Percentiles rank a stretch among this genome's conserved stretches.
Evolutionary conservation across 35 echinoderm and acorn worm genomes (phyloP).

Genomic region (Stichopus chloronotus): DNA sequence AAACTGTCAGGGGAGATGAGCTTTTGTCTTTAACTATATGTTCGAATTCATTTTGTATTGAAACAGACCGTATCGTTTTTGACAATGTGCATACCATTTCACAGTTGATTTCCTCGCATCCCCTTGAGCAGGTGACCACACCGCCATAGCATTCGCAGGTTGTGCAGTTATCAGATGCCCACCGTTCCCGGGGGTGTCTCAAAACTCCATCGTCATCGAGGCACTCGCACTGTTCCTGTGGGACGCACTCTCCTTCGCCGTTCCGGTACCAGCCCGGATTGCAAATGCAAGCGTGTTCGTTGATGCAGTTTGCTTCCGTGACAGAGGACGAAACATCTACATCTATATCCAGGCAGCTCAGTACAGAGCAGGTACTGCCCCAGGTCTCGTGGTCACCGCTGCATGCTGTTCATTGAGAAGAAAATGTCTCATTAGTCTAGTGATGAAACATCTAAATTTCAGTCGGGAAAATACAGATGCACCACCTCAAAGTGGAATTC

Average conservation of each 20-base stretch:
- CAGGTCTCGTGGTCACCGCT: slow-evolving; percentile 72
- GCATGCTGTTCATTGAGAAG: slow-evolving; percentile 33
- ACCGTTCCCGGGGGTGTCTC: slow-evolving; percentile 45
- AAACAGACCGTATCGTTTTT: neutral
- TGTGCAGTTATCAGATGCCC: slow-evolving; percentile 63
- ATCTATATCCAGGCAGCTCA: slow-evolving; percentile 65
- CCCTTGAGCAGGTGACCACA: slow-evolving; percentile 51
- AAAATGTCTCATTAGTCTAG: neutral
- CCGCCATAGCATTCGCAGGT: slow-evolving; percentile 72
- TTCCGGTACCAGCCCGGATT: slow-evolving; percentile 71
- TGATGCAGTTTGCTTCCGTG: neutral
- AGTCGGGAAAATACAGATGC: neutral
- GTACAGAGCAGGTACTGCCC: slow-evolving; percentile 53
- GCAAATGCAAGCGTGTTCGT: slow-evolving; percentile 65
- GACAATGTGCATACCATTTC: slow-evolving; percentile 52
- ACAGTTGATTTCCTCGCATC: slow-evolving; percentile 72
- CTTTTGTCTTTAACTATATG: too few species aligned
- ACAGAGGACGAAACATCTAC: neutral
- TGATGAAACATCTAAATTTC: neutral
- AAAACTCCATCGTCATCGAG: slow-evolving; percentile 57
- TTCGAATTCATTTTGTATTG: too few species aligned
- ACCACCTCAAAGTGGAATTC: too few species aligned
- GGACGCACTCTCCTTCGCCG: slow-evolving; percentile 52
- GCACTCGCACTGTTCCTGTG: slow-evolving; percentile 67
- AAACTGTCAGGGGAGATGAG: too few species aligned